Conservation (phyloP, 2,888 invertebrate genomes). For the Tribolium freemani region DNA sequence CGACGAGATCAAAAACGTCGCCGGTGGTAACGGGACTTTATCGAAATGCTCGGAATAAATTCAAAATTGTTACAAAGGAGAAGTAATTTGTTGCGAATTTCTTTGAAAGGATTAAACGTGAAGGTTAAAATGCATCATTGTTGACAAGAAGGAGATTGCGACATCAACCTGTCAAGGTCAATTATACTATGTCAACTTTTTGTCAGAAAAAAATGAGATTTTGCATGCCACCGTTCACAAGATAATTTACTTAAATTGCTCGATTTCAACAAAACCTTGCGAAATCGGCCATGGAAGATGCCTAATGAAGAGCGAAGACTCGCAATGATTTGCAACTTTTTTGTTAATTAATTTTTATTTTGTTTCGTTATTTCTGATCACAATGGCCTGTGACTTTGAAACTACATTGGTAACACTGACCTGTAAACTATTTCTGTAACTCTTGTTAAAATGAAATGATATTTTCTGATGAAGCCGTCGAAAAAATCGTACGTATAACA, state of each 20-base stretch:
- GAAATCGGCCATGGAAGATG: neutral
- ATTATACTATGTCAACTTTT: constrained; percentile 24
- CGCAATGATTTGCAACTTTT: too few relatives aligned
- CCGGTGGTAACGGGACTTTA: constrained; percentile 39
- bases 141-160: constrained; percentile 12
- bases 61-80: neutral
- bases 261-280: constrained; percentile 14
- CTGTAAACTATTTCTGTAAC: too few relatives aligned
- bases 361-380: neutral
- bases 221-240: constrained; percentile 9
- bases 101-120: neutral
- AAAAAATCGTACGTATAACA: too few relatives aligned
- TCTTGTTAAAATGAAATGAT: too few relatives aligned
- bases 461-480: too few relatives aligned
- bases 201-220: constrained; percentile 5
- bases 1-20: constrained; percentile 39
- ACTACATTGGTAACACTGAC: too few relatives aligned
- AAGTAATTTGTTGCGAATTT: neutral
- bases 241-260: constrained; percentile 1
- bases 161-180: constrained; percentile 28
- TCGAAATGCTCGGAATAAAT: constrained; percentile 10
- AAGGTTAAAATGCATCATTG: constrained; percentile 31
- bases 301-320: neutral
- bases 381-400: too few relatives aligned
- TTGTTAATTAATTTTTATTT: neutral